Evolutionary conservation across 2,888 invertebrate species (phyloP), one percentile per base, ranked within the genome.

Genomic region (Carpatolechia fugitivella): DNA sequence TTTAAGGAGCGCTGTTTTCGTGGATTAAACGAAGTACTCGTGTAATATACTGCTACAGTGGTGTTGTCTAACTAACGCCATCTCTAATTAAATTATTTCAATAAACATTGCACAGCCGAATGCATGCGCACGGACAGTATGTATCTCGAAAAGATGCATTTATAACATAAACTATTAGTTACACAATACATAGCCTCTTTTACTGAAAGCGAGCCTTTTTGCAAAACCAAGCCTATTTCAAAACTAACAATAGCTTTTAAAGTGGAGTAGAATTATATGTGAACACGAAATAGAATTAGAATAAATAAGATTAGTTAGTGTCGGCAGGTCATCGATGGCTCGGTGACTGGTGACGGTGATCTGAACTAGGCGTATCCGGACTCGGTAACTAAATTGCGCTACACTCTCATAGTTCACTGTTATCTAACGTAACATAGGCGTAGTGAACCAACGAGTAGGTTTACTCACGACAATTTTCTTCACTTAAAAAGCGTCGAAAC

Each of bases 251-350:
- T 13, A 29, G 48, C 52, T 56, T 57, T 55, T 51, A 44, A 47
- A 20, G 20, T 40, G n/a, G 46, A 30, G 31, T 36, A 30, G 36
- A 47, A 48, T 54, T 46, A 50, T 54, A 46, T 54, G 56, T 60
- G 53, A 64, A 63, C 61, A 61, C 57, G 52, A 55, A 71, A 76
- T 74, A 48, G 68, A 69, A 70, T 78, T 74, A 70, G 60, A 70
- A 76, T 75, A 79, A 78, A 79, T 72, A 61, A 66, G 71, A 79
- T 81, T 78, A 80, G 65, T 81, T 78, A 80, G 65, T 64, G 68
- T 61, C 60, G 65, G 62, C 60, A 46, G 59, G 64, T 62, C 59
- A 61, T 55, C 59, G 60, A 61, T 57, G 60, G 63, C 55, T 24
- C 24, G 18, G 40, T 8, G 18, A 18, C 18, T 41, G 52, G 49